Conservation (phyloP, 2,797 vertebrate species). For the Crenuchus spilurus region DNA sequence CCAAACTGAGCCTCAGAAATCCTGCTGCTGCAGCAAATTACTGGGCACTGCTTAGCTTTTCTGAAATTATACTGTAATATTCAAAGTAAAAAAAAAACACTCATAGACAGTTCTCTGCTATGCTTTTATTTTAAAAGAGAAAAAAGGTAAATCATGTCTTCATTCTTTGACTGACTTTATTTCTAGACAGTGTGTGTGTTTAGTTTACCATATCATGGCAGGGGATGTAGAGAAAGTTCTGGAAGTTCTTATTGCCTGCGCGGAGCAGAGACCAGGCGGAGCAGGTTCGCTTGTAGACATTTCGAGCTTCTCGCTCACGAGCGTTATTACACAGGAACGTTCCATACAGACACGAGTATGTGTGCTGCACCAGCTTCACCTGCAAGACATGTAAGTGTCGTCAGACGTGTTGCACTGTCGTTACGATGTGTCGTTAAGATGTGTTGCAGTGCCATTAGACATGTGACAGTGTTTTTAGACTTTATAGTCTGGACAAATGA, state of each 20-base stretch:
- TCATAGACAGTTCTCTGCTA: no score
- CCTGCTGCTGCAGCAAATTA: not conserved
- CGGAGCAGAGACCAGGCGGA: constrained; percentile 96
- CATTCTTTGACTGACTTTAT: no score
- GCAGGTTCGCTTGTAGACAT: constrained; percentile 93
- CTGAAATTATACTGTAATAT: not conserved
- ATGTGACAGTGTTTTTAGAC: no score
- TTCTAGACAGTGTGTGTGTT: not conserved
- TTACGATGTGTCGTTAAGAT: no score
- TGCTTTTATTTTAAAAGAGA: no score
- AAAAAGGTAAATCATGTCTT: no score
- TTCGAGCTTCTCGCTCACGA: constrained; percentile 90
- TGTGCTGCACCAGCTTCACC: constrained; percentile 98
- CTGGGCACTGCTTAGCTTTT: no score
- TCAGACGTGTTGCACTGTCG: no score
- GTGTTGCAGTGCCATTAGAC: no score
- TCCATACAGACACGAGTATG: constrained; percentile 96
- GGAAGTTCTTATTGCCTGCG: constrained; percentile 96
- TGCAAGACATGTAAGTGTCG: constrained; percentile 67
- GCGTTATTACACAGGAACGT: constrained; percentile 97
- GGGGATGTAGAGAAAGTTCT: constrained; percentile 97
- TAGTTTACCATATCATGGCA: constrained; percentile 87
- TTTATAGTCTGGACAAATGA: no score
- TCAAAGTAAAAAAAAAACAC: not conserved
- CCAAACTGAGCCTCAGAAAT: no score